These are phyloP conservation scores for Lepidochrysops patricia DNA, from an alignment of 2,888 invertebrate species.

Conservation along the genomic window DNA sequence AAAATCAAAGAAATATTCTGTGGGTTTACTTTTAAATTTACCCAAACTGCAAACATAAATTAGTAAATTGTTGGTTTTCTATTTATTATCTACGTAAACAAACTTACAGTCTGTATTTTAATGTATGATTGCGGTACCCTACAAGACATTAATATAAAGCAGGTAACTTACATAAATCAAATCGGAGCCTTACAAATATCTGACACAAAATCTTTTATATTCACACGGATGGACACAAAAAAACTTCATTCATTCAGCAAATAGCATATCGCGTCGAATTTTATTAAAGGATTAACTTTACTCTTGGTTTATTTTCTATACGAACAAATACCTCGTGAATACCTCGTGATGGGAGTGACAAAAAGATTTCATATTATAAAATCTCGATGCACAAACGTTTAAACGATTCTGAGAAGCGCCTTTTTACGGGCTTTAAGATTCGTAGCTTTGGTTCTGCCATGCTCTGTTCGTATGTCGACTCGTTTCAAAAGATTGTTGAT, in stretches of 20 bases:
- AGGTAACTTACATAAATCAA: conserved; percentile 34
- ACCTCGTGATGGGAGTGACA: conserved; percentile 52
- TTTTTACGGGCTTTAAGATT: conserved; percentile 8
- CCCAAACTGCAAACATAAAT: no score
- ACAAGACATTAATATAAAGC: conserved; percentile 25
- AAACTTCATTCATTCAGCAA: conserved; percentile 26
- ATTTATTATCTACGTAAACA: no score
- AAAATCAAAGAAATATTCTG: no score
- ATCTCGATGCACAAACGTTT: conserved; percentile 30
- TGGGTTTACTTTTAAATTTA: no score
- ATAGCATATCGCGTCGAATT: conserved; percentile 47
- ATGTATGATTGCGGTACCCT: neutral
- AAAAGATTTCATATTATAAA: conserved; percentile 37
- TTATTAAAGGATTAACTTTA: conserved; percentile 56
- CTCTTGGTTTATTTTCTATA: conserved; percentile 52
- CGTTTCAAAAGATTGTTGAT: neutral
- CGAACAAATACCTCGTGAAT: conserved; percentile 46
- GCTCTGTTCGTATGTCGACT: neutral
- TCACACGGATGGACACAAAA: conserved; percentile 48
- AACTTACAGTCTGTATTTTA: neutral
- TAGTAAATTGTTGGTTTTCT: no score
- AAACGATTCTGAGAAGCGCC: conserved; percentile 29
- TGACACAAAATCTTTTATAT: conserved; percentile 68
- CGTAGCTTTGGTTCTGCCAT: neutral
- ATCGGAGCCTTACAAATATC: conserved; percentile 52